Evolutionary conservation across 2,113 vertebrate genomes (phyloP).

Genomic region (Grus americana): DNA sequence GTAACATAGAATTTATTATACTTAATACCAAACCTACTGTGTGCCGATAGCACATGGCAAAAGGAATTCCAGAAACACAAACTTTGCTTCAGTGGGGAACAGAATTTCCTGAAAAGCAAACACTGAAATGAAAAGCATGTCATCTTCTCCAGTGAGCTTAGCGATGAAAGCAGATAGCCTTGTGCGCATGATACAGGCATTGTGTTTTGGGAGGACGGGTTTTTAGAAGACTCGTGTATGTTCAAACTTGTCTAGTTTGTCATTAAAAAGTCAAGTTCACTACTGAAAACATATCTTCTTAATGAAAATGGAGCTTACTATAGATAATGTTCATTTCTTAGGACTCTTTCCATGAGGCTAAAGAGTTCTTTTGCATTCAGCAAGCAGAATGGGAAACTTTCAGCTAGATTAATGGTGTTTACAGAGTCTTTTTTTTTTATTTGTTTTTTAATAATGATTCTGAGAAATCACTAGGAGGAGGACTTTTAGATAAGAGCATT

Average conservation of each 20-base stretch:
- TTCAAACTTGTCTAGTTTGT: neutral
- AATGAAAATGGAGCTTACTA: neutral
- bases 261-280: neutral
- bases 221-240: neutral
- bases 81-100: neutral
- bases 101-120: neutral
- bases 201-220: neutral
- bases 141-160: neutral
- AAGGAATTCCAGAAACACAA: neutral
- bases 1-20: neutral
- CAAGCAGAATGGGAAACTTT: neutral
- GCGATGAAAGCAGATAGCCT: rapidly evolving
- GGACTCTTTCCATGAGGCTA: rapidly evolving
- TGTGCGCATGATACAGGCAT: neutral
- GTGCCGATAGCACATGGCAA: neutral
- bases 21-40: neutral
- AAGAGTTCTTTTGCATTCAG: neutral
- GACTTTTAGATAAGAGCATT: neutral
- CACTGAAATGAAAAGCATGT: neutral
- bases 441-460: neutral
- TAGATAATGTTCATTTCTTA: neutral
- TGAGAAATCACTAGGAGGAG: neutral
- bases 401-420: neutral
- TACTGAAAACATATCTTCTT: rapidly evolving
- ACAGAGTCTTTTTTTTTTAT: neutral